Base-by-base conservation (phyloP, 2,888 invertebrate genomes). In the Punctoribates punctum region DNA sequence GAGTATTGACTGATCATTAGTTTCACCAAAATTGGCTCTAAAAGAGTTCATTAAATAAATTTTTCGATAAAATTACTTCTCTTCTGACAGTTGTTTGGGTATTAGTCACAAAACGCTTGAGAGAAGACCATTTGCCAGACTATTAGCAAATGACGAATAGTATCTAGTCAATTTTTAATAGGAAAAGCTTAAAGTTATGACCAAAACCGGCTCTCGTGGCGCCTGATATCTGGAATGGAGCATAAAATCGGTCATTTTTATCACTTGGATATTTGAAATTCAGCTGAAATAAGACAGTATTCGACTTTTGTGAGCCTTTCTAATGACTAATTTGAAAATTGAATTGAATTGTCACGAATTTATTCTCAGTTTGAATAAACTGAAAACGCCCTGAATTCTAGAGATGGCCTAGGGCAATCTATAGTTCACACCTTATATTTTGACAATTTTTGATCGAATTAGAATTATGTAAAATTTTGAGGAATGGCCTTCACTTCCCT, bases 41-140 rank as follows among this genome's bases (percentile, higher is more conserved):
- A 67, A 67, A 67, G 67, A 67, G 67, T 67, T 67, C 54, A 67
- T 38, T 67, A n/a, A 67, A 38, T 17, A 25, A 13, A 27, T 25
- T 67, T 27, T 34, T 38, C 5, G 13, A 17, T 29, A 27, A 34
- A 65, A 34, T 27, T 9, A 34, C 62, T 65, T 29, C 62, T 29
- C 62, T 48, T 17, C 15, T 65, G 62, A 67, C 67, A 67, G 67
- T 67, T 67, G 67, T 67, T 67, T 17, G 17, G n/a, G 17, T 5
- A 38, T 13, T 17, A 23, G 27, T 13, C 15, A 34, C n/a, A 25
- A 65, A 29, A 29, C 27, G 57, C 25, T 57, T 25, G 20, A 25
- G 57, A 25, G 57, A 25, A 57, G n/a, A 57, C 20, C 20, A 17
- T 57, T 57, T 11, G 20, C 23, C 23, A 57, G 23, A 57, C 23